phyloP scores from a whole-genome alignment of 2,797 vertebrate genomes.

The Lepus oiostolus region DNA sequence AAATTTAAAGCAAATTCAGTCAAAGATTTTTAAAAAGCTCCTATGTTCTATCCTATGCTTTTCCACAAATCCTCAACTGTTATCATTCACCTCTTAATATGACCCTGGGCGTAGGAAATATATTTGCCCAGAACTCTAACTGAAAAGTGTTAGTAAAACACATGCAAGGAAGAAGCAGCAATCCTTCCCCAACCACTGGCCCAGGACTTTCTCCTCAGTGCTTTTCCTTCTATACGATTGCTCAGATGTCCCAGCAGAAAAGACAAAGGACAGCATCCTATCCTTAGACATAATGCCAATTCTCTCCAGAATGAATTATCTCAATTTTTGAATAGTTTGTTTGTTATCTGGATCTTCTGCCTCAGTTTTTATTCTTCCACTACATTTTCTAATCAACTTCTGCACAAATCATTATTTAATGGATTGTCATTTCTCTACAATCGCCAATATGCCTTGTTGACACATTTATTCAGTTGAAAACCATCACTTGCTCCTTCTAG shows the following conservation, averaged over 20 bases:
- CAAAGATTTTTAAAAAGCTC: not conserved
- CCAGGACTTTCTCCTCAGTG: not conserved
- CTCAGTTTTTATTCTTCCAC: not conserved
- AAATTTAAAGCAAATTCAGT: slow-evolving; percentile 25
- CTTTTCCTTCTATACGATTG: not conserved
- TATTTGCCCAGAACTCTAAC: not conserved
- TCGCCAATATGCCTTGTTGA: too few species aligned
- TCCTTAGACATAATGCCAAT: not conserved
- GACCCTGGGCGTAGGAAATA: not conserved
- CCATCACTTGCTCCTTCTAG: not conserved
- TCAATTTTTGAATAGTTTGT: not conserved
- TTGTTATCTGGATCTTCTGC: not conserved
- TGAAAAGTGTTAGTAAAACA: not conserved
- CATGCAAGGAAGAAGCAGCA: not conserved
- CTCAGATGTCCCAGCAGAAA: not conserved
- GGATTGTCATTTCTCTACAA: not conserved
- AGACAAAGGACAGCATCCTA: not conserved
- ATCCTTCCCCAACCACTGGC: not conserved
- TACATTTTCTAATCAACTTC: not conserved
- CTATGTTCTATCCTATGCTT: not conserved
- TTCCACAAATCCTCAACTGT: not conserved
- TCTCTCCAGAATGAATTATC: not conserved
- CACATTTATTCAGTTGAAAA: not conserved
- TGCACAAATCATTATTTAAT: not conserved
- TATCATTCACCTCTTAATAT: not conserved